Base-by-base conservation (phyloP, 2,888 invertebrate species). In the Andrena bucephala region DNA sequence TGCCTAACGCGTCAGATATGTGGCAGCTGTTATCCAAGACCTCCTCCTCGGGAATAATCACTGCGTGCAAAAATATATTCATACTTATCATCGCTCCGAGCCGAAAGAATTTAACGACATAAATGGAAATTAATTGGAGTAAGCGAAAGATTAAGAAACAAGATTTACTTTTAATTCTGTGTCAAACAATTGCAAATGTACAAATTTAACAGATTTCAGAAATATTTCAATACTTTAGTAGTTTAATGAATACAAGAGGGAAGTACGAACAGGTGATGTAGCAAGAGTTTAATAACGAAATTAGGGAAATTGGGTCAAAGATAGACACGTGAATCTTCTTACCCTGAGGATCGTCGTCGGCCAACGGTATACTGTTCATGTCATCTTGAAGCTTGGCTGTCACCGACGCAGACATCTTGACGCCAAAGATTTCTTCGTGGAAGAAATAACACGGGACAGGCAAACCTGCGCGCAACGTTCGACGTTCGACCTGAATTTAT, bases 321-420 rank as follows among this genome's bases (percentile, higher is more conserved):
- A 62, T 13, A 20, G 24, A 7, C 20, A 63, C 72, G 27, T 20
- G 31, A 70, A 36, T 62, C 59, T 66, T 77, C 83, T 89, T 94
- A 96, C 97, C 97, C 95, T 98, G 98, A 8, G 98, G 98, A 94
- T 98, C 98, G 91, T 98, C 98, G 93, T 98, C 98, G 69, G 98
- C 98, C 87, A 98, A 94, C 20, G 98, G 98, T 94, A 98, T 98
- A 93, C 96, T 97, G 91, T 95, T 95, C 87, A 95, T 95, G 85
- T 98, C 97, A 90, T 98, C 97, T 91, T 97, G 97, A 89, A 97
- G 95, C 94, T 97, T 97, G 85, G 96, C 85, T 67, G 89, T 84
- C 77, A 89, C 77, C 52, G 84, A 83, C 42, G 85, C 70, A 54
- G 88, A 88, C 88, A 88, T 88, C 33, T 86, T 75, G 77, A 82